Base-by-base conservation (phyloP, 2,888 invertebrate species). In the Drosophila glabriapex region DNA sequence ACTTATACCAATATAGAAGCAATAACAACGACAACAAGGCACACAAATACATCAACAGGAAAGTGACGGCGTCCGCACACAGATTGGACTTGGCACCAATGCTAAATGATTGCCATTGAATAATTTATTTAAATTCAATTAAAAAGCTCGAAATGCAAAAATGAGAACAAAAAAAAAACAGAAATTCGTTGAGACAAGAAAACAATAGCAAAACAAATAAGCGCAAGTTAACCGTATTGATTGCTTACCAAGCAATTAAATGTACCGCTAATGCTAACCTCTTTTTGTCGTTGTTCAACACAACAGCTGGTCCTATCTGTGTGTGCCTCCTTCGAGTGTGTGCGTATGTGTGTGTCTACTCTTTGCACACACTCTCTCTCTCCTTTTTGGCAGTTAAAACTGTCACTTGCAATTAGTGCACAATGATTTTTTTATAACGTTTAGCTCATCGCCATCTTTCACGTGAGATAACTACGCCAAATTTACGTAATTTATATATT, bases 221-320 rank as follows among this genome's bases (percentile, higher is more conserved):
- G 56, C 52, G 54, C 60, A 77, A 78, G 64, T 66, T 73, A 73
- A 66, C 46, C 63, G 54, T 85, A 85, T 88, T 85, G 86, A 85
- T 85, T 85, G 78, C 86, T 85, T 79, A 88, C 83, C 81, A 66
- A 58, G 64, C 69, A 70, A 79, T 70, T 73, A 84, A 76, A 69
- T 73, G 66, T 85, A 84, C 85, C 85, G 85, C 83, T 88, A 88
- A 66, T 58, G 67, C 52, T 74, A 73, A 77, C 67, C 80, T 70
- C 65, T 72, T 76, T 75, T 61, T 59, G 67, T 39, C 73, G 78
- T 66, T 80, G 80, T 73, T 73, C 77, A 80, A 80, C 80, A 79
- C 78, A 79, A 80, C 78, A 79, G 80, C 78, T 79, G 78, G 66
- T 79, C 73, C 77, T 79, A 66, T 60, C 43, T 58, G 43, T 39